These are phyloP conservation scores for Ricordea florida DNA, from an alignment of 92 coral and sea anemone species.

Conservation along the genomic window DNA sequence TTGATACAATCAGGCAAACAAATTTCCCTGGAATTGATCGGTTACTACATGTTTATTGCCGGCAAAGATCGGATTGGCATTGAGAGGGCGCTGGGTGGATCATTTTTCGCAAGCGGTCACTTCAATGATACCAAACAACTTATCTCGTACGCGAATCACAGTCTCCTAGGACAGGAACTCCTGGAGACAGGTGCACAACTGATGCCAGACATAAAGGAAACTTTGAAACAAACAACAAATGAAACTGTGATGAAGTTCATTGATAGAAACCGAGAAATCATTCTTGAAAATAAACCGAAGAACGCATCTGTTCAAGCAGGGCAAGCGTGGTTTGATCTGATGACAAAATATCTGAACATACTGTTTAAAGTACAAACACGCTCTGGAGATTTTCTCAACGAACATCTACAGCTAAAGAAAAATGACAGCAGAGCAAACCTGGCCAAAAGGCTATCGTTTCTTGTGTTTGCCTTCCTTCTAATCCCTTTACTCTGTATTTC, in stretches of 20 bases:
- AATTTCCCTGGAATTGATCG: conserved; percentile 36
- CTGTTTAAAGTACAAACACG: conserved; percentile 42
- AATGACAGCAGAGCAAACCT: neutral
- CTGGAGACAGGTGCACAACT: neutral
- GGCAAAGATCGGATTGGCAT: conserved; percentile 76
- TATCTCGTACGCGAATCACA: conserved; percentile 46
- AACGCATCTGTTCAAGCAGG: conserved; percentile 15
- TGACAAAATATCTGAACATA: conserved; percentile 56
- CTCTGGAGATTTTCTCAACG: conserved; percentile 19
- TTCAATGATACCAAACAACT: conserved; percentile 39
- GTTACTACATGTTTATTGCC: conserved; percentile 63
- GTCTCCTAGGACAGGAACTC: conserved; percentile 46
- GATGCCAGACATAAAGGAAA: conserved; percentile 3
- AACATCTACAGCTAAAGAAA: neutral
- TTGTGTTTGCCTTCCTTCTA: conserved; percentile 26
- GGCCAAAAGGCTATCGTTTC: conserved; percentile 6
- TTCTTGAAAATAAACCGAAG: conserved; percentile 15
- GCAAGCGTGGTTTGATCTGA: conserved; percentile 42
- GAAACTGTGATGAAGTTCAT: neutral
- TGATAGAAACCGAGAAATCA: conserved; percentile 11
- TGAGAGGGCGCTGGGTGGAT: conserved; percentile 72
- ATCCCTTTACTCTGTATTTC: conserved; percentile 52
- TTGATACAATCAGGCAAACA: neutral
- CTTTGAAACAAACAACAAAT: neutral
- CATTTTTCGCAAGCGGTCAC: conserved; percentile 59